Evolutionary conservation across 2,888 invertebrate species (phyloP), one percentile per base, ranked within the genome.

Genomic region (Anaspis maculata): DNA sequence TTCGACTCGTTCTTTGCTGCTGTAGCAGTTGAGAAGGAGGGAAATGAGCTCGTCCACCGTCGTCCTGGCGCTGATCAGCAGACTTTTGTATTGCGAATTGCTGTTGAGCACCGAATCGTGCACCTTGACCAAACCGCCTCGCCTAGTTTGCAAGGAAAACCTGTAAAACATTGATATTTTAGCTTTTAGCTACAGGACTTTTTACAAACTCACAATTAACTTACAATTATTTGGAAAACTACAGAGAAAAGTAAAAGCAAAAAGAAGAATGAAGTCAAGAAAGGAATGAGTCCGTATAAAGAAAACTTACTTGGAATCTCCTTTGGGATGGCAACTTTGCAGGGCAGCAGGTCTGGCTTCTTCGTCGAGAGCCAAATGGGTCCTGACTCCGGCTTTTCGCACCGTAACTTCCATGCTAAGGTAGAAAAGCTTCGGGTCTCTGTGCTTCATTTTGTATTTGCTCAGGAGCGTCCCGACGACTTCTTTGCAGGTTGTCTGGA

Each of bases 391-490:
- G 6, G 87, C 85, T 41, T 87, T 79, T 29, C 88, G 72, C 28
- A 91, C 86, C 10, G 86, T 80, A 27, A 92, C 89, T 66, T 92
- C 92, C 92, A 95, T 94, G 57, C 89, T 88, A 32, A 95, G 74
- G 67, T 88, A 91, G 69, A 91, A 95, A 13, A 95, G 75, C 51
- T 91, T 79, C 1, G 91, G 89, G 66, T 95, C 94, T 14, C 91
- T 76, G 63, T 90, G 90, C 50, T 87, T 77, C 87, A 91, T 90
- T 55, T 87, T 79, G 67, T 73, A 64, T 44, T 94, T 91, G 65
- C 84, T 77, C 42, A 95, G 71, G 13, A 95, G 71, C 30, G 86
- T 83, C 40, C 76, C 71, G 7, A 94, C 86, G 43, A 95, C 84
- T 64, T 91, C 87, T 52, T 83, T 78, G 54, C 89, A 88, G 1